These are phyloP conservation scores for Mythimna vitellina DNA, from an alignment of 2,888 invertebrate species.

Conservation along the genomic window DNA sequence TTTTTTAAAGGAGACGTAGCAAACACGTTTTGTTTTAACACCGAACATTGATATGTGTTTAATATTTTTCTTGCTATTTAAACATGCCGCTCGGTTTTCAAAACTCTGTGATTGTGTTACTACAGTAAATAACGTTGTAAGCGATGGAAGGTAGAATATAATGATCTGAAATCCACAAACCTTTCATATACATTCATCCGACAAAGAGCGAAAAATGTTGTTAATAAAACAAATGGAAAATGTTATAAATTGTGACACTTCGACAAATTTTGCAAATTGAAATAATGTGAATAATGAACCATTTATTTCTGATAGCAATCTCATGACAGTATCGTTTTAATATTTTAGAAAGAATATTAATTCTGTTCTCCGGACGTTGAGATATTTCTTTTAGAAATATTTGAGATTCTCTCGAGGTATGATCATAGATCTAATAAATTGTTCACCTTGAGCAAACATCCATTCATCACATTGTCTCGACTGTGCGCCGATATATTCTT, in stretches of 20 bases:
- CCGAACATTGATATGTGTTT: slow-evolving; percentile 22
- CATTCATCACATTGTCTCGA: slow-evolving; percentile 77
- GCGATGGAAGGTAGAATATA: slow-evolving; percentile 3
- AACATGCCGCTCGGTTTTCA: slow-evolving; percentile 1
- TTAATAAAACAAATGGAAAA: slow-evolving; percentile 35
- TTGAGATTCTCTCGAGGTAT: slow-evolving; percentile 41
- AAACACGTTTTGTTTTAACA: slow-evolving; percentile 30
- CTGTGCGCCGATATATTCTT: slow-evolving; percentile 70
- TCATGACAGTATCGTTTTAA: slow-evolving; percentile 28
- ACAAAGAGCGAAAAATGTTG: slow-evolving; percentile 7
- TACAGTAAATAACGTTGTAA: slow-evolving; percentile 2
- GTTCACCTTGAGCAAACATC: slow-evolving; percentile 76
- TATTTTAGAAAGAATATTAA: slow-evolving; percentile 40
- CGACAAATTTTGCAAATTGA: slow-evolving; percentile 46
- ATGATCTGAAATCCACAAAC: slow-evolving; percentile 9
- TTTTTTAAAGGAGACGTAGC: slow-evolving; percentile 28
- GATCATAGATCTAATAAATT: slow-evolving; percentile 74
- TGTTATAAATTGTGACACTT: slow-evolving; percentile 31
- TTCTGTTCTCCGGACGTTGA: slow-evolving; percentile 11
- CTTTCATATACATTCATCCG: slow-evolving; percentile 22
- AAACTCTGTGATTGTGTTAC: slow-evolving; percentile 25
- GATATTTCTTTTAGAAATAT: slow-evolving; percentile 39
- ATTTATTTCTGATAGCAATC: slow-evolving; percentile 19
- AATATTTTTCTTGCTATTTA: slow-evolving; percentile 15
- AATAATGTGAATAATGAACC: slow-evolving; percentile 31